A percentile compares a stretch with the other conserved stretches of the same genome.
Conservation (phyloP, 2,113 vertebrate genomes). For the Dryoscopus gambensis region DNA sequence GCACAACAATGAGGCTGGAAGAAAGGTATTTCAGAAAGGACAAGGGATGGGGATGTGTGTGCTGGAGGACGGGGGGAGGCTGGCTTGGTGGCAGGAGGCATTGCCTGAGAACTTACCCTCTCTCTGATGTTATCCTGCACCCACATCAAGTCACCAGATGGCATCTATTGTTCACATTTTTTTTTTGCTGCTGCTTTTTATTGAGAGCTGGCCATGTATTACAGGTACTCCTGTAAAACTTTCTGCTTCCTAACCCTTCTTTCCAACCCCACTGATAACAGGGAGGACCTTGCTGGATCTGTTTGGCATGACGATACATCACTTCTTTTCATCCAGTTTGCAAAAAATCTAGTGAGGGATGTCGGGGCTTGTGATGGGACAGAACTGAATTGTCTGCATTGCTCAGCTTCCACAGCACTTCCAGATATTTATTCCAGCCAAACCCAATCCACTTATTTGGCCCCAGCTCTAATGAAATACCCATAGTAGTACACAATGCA, state of each 20-base stretch:
- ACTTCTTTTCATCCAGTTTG: not conserved
- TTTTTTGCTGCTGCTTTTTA: not conserved
- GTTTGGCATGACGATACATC: not conserved
- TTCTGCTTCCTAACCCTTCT: not conserved
- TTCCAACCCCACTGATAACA: not conserved
- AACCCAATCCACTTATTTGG: not conserved
- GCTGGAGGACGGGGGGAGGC: constrained; percentile 16
- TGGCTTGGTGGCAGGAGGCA: not conserved
- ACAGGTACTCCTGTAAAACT: not conserved
- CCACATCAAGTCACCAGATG: not conserved
- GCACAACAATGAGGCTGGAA: constrained; percentile 97
- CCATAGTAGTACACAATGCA: not conserved
- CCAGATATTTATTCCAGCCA: not conserved
- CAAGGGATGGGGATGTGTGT: not conserved
- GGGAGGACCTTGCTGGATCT: not conserved
- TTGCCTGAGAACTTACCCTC: not conserved
- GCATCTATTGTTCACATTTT: not conserved
- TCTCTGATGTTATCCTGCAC: not conserved
- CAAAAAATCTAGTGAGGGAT: not conserved
- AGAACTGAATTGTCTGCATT: not conserved
- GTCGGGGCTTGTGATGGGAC: not conserved
- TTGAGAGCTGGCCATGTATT: not conserved
- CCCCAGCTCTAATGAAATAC: not conserved
- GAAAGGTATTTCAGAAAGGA: constrained; percentile 85
- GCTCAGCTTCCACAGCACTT: not conserved